These are phyloP conservation scores for Sebastes vulpes DNA, from an alignment of 2,797 vertebrate genomes.

Conservation along the genomic window DNA sequence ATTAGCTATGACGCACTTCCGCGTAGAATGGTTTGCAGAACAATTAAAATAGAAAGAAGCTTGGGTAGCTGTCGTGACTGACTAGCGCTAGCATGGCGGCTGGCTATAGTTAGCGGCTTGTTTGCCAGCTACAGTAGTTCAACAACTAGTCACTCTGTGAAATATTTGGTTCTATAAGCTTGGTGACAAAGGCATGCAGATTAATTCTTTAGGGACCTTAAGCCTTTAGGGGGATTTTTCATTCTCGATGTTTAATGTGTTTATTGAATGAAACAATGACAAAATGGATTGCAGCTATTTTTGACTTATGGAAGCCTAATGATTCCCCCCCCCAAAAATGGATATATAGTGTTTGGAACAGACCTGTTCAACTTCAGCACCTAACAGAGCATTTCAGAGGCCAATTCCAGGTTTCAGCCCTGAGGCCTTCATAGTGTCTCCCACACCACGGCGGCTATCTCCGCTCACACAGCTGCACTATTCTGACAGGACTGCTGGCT, in stretches of 20 bases:
- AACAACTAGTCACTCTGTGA: background rate
- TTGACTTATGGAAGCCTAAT: conserved; percentile 3
- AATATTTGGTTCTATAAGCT: too few species aligned
- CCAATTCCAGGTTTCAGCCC: conserved; percentile 52
- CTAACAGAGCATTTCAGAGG: conserved; percentile 43
- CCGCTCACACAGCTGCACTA: conserved; percentile 57
- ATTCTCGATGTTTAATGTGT: background rate
- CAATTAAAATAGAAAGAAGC: background rate
- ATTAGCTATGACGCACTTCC: background rate
- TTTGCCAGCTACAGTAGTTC: background rate
- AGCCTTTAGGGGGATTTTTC: background rate
- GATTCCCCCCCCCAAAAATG: background rate
- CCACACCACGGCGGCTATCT: conserved; percentile 50
- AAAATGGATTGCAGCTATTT: conserved; percentile 33
- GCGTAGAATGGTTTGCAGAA: background rate
- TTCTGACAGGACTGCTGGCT: conserved; percentile 56
- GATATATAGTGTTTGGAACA: background rate
- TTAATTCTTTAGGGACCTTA: background rate
- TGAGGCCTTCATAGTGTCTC: conserved; percentile 24
- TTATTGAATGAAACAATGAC: background rate
- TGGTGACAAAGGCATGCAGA: background rate
- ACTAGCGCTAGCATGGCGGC: background rate
- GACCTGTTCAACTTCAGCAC: conserved; percentile 34
- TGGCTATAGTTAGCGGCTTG: background rate
- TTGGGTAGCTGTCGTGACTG: background rate